A percentile compares a stretch with the other conserved stretches of the same genome.
phyloP scores from a whole-genome alignment of 2,113 vertebrate genomes.

The Podilymbus podiceps region DNA sequence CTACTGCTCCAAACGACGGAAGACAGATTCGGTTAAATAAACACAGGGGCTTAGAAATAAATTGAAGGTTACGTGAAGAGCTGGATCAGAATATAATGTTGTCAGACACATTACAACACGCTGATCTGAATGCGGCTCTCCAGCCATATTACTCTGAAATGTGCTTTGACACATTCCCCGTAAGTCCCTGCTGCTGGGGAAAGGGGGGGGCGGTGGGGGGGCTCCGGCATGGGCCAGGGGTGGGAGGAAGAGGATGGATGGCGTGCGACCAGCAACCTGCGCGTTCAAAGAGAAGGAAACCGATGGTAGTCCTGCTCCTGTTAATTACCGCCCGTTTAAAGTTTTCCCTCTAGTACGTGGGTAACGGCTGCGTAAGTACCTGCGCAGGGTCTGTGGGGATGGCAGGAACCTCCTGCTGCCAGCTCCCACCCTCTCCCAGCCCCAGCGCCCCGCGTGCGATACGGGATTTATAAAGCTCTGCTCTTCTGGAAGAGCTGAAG shows the following conservation, averaged over 20 bases:
- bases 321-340: background rate
- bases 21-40: slow-evolving; percentile 70
- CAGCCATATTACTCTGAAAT: background rate
- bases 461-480: background rate
- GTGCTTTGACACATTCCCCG: background rate
- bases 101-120: background rate
- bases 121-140: background rate
- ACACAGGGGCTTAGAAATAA: slow-evolving; percentile 66
- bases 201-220: background rate
- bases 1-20: slow-evolving; percentile 21
- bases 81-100: slow-evolving; percentile 63
- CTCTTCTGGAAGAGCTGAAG: background rate
- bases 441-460: background rate
- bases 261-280: accelerated
- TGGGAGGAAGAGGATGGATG: background rate
- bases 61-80: slow-evolving; percentile 40
- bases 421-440: background rate
- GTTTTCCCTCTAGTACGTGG: accelerated
- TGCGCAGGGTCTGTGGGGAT: accelerated
- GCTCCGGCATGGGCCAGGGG: background rate
- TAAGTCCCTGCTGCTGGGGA: background rate
- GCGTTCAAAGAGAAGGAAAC: background rate
- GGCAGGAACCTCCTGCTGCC: background rate
- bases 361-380: background rate
- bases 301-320: accelerated